Evolutionary conservation across 2,888 invertebrate species (phyloP), one percentile per base, ranked within the genome.

Genomic region (Bruchidius siliquastri): DNA sequence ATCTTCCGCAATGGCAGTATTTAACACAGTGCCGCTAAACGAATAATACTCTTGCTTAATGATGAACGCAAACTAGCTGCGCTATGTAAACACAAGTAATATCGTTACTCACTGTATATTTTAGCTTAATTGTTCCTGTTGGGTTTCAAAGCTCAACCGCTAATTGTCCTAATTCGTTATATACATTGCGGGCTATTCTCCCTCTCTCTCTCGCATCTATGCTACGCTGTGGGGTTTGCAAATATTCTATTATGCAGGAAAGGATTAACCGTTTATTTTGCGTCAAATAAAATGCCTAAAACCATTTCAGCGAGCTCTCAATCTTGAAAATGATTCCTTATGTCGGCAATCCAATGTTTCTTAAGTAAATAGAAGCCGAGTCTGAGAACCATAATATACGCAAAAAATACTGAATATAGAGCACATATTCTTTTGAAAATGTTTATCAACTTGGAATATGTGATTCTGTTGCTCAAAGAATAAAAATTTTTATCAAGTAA

Each of bases 151-250:
- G 82, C 79, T 78, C 74, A 79, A 80, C 83, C 82, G 81, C 82
- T 83, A 84, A 83, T 84, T 83, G 81, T 82, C 81, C 82, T 83
- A 83, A 84, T 84, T 83, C 80, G 81, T 83, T 82, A 79, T 80
- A 80, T 79, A 82, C 81, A 82, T 74, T 74, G 74, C 67, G 74
- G 74, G 72, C 72, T 72, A 69, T 72, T 72, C 72, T 21, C 70
- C 20, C 26, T 22, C 21, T n/a, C 70, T 67, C 67, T 21, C 21
- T n/a, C 70, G 2, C 67, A 4, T n/a, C 69, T 22, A 20, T 20
- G 10, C 22, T 69, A 20, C 22, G 69, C 69, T 0, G 69, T 13
- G 49, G 49, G 18, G 49, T 13, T 49, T 49, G 18, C 49, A 49
- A 49, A 49, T 49, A 18, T 49, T 49, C 49, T 13, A 49, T 49